Percentiles rank a stretch among this genome's conserved stretches.
phyloP scores from a whole-genome alignment of 2,113 vertebrate species.

The Cephalopterus ornatus region DNA sequence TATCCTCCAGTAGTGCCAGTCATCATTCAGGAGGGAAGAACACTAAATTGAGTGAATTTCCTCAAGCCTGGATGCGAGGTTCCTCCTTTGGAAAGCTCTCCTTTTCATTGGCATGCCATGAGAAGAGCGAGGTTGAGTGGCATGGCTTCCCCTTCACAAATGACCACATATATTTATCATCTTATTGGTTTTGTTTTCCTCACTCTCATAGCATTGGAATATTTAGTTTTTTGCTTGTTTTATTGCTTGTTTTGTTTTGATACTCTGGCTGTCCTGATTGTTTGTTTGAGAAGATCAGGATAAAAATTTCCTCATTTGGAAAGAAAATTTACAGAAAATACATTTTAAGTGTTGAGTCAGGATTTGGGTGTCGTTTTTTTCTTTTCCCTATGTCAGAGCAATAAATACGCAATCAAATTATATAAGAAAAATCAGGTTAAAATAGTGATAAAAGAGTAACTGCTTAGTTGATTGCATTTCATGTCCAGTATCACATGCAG shows the following conservation, averaged over 20 bases:
- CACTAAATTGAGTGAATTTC: not conserved
- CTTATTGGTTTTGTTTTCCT: not conserved
- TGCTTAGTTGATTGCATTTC: not conserved
- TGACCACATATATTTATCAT: rapidly evolving
- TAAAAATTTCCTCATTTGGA: not conserved
- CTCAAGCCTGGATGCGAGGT: not conserved
- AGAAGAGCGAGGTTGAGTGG: not conserved
- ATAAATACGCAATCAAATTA: not conserved
- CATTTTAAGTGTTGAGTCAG: not conserved
- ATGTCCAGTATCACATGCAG: not conserved
- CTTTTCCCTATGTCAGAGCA: not conserved
- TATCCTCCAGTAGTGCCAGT: not conserved
- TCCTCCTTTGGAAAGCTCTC: not conserved
- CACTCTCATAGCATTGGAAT: not conserved
- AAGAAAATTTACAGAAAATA: not conserved
- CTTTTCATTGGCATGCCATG: rapidly evolving
- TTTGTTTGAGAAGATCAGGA: not conserved
- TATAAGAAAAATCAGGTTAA: not conserved
- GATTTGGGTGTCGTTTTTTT: not conserved
- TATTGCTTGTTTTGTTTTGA: not conserved
- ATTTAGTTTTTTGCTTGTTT: not conserved
- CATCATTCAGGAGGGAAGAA: not conserved
- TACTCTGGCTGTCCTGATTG: not conserved
- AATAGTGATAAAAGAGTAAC: not conserved
- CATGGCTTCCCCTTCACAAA: not conserved